Evolutionary conservation across 2,113 vertebrate genomes (phyloP), one percentile per base, ranked within the genome.

Genomic region (Odocoileus hemionus): DNA sequence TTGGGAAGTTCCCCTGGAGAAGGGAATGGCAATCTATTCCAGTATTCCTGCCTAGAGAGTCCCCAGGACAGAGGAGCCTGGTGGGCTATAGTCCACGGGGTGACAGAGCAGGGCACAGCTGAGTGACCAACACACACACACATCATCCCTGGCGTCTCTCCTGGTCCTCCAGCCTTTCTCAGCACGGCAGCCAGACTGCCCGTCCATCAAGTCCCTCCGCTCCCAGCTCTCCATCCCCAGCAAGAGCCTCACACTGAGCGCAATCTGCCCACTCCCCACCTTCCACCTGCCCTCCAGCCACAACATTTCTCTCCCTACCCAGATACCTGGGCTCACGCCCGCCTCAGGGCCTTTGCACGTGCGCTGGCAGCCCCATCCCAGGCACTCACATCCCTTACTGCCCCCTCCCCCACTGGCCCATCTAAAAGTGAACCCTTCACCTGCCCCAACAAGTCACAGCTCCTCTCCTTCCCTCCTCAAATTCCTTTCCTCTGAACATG

Each of bases 171-270:
- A n/a, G 33, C 74, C n/a, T 43, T 43, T 36, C 92, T 43, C 61
- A 79, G 61, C 25, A 19, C 12, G 58, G 80, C 33, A 26, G 79
- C 11, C 64, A 1, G 13, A 16, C 36, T 50, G 28, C 8, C 1
- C 15, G 5, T 76, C 13, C 60, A 55, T 9, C 26, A 36, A 10
- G 52, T 12, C 50, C 10, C 10, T 19, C 21, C 11, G 30, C 30
- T 87, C 94, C 60, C 2, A 67, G n/a, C 47, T 6, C 78, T 82
- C 64, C 52, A n/a, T 8, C 36, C 89, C 86, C 12, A 13, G 57
- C 7, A 52, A 28, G 1, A 57, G 57, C 19, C 54, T 74, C n/a
- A 6, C 26, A 0, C 21, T 15, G 23, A 76, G 17, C 7, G 0
- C 3, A 7, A 15, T 8, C 15, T 16, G 36, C 36, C 28, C 47